Evolutionary conservation across 2,113 vertebrate genomes (phyloP), one percentile per base, ranked within the genome.

Genomic region (Cyanistes caeruleus): DNA sequence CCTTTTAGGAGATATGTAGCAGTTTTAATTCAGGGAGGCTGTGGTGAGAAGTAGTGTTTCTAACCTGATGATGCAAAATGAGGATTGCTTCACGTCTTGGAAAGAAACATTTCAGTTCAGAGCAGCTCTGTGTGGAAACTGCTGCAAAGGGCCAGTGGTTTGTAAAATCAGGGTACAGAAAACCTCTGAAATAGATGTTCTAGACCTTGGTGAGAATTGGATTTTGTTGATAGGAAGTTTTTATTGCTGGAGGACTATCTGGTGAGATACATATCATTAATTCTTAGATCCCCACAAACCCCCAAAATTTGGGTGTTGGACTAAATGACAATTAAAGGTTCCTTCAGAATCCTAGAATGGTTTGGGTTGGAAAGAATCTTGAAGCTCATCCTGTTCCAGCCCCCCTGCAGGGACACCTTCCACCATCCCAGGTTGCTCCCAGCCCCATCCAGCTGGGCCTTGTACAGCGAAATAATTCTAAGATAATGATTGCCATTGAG

Each of bases 371-470:
- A 69, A 49, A 15, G 10, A 5, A 55, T 10, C 25, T 49, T 43
- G 27, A 49, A 43, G 64, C 9, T 49, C 56, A 55, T 16, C 31
- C 30, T 1, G 0, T 33, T 43, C 31, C 55, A 76, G 3, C 7
- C 6, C 13, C 9, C 11, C 17, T 59, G 28, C n/a, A 63, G 35
- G 39, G 31, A 33, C 43, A 62, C 12, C 18, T 75, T 41, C 21
- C 49, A 48, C 30, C 6, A 20, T 7, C 6, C 27, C 12, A 70
- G 22, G 7, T 7, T 59, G 18, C 12, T 56, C 56, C 35, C 31
- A 76, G 25, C 6, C 14, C n/a, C 0, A 0, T 28, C 22, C 41
- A 63, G 0, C 2, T 18, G 20, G 49, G 15, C 8, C 43, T 43
- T 28, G 56, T 2, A 33, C 35, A 33, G n/a, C n/a, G 33, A 84